Evolutionary conservation across 2,888 invertebrate genomes (phyloP), one percentile per base, ranked within the genome.

Genomic region (Volucella inflata): DNA sequence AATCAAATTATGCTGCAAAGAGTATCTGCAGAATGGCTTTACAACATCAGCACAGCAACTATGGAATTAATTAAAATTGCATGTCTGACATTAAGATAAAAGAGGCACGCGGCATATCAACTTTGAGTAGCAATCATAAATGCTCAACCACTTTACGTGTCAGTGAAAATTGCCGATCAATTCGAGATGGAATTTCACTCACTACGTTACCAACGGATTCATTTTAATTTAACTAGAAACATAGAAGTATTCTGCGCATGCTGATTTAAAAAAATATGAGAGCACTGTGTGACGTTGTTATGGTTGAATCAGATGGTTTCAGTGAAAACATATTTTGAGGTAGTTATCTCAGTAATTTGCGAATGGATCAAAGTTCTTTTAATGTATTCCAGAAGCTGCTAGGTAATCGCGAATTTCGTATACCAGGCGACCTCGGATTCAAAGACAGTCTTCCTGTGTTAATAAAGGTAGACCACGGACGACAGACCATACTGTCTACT

Each of bases 11-110:
- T 38, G 30, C 30, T 11, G 38, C 17, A 14, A n/a, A n/a, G 36
- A 44, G 36, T 57, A 71, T 71, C 71, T 46, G 30, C 30, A 50
- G 12, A 50, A 48, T 30, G 14, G 44, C 36, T 16, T 0, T 60
- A 12, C 2, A 68, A 80, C 80, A 75, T 75, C 44, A 75, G 75
- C 75, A 75, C 62, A 46, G 67, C 40, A 8, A 55, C 55, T 62
- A 30, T 44, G 42, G 50, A 68, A 80, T 75, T 80, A 75, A 80
- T 80, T 80, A 75, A 75, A 75, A 75, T 75, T 75, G 80, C 80
- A 80, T 80, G 80, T 80, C 80, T 75, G 74, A 44, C 46, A 75
- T 75, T 80, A 40, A 75, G 75, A 75, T 75, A 75, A 75, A 62
- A 55, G 80, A 55, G 62, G 67, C 75, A 75, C 80, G 68, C 68